These are phyloP conservation scores for Arvicola amphibius DNA, from an alignment of 2,797 vertebrate genomes.

Conservation along the genomic window DNA sequence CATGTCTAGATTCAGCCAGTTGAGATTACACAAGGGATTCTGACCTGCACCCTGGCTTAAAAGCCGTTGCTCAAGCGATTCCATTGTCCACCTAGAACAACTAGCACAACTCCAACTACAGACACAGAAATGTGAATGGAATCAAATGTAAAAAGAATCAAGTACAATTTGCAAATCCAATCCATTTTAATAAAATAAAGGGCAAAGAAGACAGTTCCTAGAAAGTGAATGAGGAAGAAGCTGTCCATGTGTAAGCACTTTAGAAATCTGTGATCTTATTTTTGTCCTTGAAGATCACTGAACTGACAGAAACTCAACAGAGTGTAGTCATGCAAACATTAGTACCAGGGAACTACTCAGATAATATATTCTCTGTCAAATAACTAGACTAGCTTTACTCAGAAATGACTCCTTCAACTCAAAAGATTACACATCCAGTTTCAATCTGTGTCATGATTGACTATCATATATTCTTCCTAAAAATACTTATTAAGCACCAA, in stretches of 20 bases:
- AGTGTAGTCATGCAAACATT: neutral
- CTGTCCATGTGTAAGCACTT: neutral
- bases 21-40: neutral
- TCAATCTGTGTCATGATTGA: too few species aligned
- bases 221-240: neutral
- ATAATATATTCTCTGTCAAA: neutral
- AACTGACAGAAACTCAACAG: neutral
- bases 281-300: neutral
- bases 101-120: neutral
- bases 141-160: neutral
- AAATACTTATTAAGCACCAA: neutral
- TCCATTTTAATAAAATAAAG: conserved; percentile 42
- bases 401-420: neutral
- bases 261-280: neutral
- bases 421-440: neutral
- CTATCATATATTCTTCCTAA: neutral
- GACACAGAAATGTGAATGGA: neutral
- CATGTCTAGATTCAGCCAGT: neutral
- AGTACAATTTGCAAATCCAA: neutral
- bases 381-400: neutral
- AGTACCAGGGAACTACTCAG: neutral
- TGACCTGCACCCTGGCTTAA: neutral
- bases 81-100: neutral
- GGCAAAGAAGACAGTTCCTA: neutral
- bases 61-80: neutral